Conservation (phyloP, 2,888 invertebrate species). For the Eudemis profundana region DNA sequence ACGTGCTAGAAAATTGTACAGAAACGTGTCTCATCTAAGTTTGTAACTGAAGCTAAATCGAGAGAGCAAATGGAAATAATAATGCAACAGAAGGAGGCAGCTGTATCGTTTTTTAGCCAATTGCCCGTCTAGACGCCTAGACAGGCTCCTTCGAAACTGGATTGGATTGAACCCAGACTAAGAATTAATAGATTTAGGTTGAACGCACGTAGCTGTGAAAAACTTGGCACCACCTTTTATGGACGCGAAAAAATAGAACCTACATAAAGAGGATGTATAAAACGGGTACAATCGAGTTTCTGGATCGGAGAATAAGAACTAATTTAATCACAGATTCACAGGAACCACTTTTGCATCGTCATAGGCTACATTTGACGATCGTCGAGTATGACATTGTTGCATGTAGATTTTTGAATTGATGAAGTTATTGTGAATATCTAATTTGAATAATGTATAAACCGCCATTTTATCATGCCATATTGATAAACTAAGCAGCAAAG, state of each 20-base stretch:
- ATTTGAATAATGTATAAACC: too few species aligned
- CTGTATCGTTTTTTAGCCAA: conserved; percentile 45
- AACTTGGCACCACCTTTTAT: conserved; percentile 39
- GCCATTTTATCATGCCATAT: too few species aligned
- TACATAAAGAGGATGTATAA: conserved; percentile 11
- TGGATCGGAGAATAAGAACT: neutral
- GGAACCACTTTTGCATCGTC: too few species aligned
- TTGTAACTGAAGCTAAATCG: conserved; percentile 20
- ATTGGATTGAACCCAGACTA: conserved; percentile 62
- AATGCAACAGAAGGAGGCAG: conserved; percentile 34
- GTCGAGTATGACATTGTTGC: neutral
- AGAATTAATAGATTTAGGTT: conserved; percentile 71
- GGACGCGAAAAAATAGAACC: conserved; percentile 23
- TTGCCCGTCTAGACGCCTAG: conserved; percentile 73
- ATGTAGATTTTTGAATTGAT: too few species aligned
- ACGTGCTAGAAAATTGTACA: neutral
- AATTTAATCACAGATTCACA: too few species aligned
- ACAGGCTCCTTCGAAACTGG: conserved; percentile 64
- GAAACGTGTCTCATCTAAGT: conserved; percentile 7
- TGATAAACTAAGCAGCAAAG: too few species aligned
- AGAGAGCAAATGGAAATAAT: conserved; percentile 35
- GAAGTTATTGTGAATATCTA: too few species aligned
- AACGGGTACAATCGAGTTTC: neutral
- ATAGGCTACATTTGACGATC: neutral
- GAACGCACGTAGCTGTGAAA: conserved; percentile 57